Conservation (phyloP, 2,113 vertebrate species). For the Aegithalos caudatus region DNA sequence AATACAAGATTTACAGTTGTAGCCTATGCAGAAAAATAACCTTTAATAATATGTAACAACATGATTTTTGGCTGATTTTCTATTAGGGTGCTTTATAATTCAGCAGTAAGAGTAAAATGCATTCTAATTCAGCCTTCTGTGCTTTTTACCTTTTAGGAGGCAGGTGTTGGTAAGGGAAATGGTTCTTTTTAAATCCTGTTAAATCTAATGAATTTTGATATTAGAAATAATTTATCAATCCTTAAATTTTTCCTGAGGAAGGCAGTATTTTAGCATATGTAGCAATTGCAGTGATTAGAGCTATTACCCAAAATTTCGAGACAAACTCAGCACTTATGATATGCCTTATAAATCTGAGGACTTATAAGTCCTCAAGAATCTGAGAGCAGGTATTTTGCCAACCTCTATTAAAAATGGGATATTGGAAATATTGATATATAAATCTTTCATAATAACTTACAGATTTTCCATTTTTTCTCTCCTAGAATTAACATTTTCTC, state of each 20-base stretch:
- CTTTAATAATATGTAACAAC: neutral
- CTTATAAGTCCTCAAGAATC: neutral
- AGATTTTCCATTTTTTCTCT: neutral
- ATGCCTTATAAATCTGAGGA: neutral
- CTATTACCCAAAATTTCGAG: neutral
- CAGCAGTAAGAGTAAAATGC: neutral
- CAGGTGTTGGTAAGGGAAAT: neutral
- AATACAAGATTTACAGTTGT: neutral
- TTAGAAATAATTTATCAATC: neutral
- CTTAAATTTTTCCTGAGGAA: neutral
- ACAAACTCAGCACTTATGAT: neutral
- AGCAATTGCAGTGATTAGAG: neutral
- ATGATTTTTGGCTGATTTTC: neutral
- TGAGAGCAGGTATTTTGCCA: neutral
- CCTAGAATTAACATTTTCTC: neutral
- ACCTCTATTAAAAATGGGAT: neutral
- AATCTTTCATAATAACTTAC: neutral
- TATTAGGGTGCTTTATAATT: neutral
- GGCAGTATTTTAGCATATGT: neutral
- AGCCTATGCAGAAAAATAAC: neutral
- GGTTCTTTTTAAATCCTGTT: neutral
- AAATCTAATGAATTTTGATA: neutral
- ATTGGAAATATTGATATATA: neutral
- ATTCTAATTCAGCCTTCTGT: neutral
- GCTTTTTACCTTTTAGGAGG: neutral